These are phyloP conservation scores for Tetranychus truncatus DNA, from an alignment of 2,888 invertebrate genomes.

Conservation along the genomic window DNA sequence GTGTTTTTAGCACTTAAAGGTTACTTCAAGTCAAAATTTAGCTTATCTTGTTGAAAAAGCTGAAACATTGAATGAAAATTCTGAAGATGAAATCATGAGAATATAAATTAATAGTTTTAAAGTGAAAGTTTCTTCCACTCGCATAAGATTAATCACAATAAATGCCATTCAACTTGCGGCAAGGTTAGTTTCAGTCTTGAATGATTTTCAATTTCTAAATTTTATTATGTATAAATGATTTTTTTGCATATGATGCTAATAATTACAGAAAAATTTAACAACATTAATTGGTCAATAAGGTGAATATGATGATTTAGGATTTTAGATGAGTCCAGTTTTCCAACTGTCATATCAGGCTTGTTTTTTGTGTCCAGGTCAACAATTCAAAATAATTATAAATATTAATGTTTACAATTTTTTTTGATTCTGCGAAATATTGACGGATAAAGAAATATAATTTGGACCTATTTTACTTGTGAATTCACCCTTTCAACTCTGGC, in stretches of 20 bases:
- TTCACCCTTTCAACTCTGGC: not conserved
- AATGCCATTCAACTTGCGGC: too few species aligned
- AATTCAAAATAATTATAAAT: not conserved
- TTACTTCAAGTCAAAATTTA: too few species aligned
- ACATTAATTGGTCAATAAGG: not conserved
- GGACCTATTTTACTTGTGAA: not conserved
- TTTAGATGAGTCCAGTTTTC: not conserved
- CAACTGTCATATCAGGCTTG: not conserved
- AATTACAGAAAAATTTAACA: conserved; percentile 4
- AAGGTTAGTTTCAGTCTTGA: too few species aligned
- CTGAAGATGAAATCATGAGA: too few species aligned
- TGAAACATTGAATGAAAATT: too few species aligned
- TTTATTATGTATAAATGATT: not conserved
- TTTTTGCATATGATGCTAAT: not conserved
- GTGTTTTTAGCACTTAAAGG: too few species aligned
- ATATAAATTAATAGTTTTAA: too few species aligned
- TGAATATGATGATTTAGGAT: not conserved
- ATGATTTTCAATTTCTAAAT: too few species aligned
- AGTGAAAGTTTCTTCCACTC: too few species aligned
- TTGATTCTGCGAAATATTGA: not conserved
- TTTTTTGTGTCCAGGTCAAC: too few species aligned
- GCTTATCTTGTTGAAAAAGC: too few species aligned
- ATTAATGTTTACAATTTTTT: not conserved
- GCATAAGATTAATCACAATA: too few species aligned
- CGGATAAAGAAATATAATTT: not conserved